A percentile compares a stretch with the other conserved stretches of the same genome.
Conservation (phyloP, 2,113 vertebrate genomes). For the Ammodytes dubius region DNA sequence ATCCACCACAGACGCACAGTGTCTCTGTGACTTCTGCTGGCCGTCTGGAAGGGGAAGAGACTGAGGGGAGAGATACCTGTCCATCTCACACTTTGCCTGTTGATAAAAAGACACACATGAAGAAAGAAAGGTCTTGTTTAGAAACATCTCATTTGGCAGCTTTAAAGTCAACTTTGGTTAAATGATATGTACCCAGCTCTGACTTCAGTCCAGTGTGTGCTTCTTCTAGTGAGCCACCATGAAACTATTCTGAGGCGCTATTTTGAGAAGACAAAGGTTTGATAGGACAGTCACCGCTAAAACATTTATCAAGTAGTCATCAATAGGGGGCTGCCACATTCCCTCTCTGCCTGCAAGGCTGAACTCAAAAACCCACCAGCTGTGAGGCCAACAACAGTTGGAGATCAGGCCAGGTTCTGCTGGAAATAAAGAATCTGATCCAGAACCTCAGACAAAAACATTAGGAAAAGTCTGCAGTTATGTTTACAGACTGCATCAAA, state of each 20-base stretch:
- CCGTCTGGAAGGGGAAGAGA: constrained; percentile 77
- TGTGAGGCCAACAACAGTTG: constrained; percentile 32
- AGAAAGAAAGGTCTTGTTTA: constrained; percentile 8
- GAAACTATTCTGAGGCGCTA: constrained; percentile 51
- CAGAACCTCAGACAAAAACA: background rate
- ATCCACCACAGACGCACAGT: constrained; percentile 89
- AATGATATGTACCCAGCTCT: background rate
- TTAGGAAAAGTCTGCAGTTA: background rate
- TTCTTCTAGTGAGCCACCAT: constrained; percentile 1
- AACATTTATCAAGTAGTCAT: constrained; percentile 92
- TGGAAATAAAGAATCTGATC: constrained; percentile 44
- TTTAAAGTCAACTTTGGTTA: background rate
- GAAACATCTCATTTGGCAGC: background rate
- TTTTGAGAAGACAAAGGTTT: constrained; percentile 77
- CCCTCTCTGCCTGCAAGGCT: constrained; percentile 88
- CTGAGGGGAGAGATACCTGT: constrained; percentile 94
- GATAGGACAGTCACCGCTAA: constrained; percentile 87
- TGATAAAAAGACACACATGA: constrained; percentile 7
- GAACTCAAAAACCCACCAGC: constrained; percentile 81
- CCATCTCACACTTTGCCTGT: constrained; percentile 97
- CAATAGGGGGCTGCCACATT: constrained; percentile 91
- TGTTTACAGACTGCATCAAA: background rate
- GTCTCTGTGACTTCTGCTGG: constrained; percentile 89
- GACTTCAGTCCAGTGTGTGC: constrained; percentile 3
- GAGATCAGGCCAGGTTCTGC: constrained; percentile 58